These are phyloP conservation scores for Anthopleura xanthogrammica DNA, from an alignment of 92 coral and sea anemone species.

Conservation along the genomic window DNA sequence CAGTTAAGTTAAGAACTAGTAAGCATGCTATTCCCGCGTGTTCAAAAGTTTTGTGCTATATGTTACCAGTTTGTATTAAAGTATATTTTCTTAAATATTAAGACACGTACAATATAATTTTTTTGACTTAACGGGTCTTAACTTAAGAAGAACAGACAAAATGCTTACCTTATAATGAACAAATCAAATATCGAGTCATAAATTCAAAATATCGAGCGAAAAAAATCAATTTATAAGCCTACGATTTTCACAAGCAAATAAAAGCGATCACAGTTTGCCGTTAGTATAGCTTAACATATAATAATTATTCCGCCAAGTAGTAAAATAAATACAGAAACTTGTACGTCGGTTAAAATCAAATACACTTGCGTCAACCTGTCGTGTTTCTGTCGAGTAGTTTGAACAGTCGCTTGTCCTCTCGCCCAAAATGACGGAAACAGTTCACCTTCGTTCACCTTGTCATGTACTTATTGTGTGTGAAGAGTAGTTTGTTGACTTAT, in stretches of 20 bases:
- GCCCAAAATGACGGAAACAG: background rate
- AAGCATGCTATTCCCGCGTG: too few species aligned
- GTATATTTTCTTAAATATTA: too few species aligned
- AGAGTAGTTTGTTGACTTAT: too few species aligned
- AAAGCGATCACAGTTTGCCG: background rate
- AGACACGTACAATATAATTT: too few species aligned
- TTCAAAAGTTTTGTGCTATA: too few species aligned
- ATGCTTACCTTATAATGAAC: too few species aligned
- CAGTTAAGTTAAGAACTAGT: too few species aligned
- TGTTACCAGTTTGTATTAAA: too few species aligned
- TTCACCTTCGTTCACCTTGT: background rate
- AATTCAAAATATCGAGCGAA: background rate
- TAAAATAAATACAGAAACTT: background rate
- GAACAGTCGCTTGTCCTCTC: background rate
- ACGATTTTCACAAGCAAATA: background rate
- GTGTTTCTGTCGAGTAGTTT: background rate
- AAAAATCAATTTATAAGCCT: background rate
- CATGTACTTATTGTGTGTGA: too few species aligned
- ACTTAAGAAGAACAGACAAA: too few species aligned
- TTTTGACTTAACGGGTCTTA: too few species aligned
- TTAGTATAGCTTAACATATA: background rate
- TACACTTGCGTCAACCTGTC: background rate
- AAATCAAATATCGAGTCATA: too few species aligned
- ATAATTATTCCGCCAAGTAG: background rate
- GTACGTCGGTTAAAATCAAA: background rate